Evolutionary conservation across 2,797 vertebrate genomes (phyloP).

Genomic region (Tadarida brasiliensis): DNA sequence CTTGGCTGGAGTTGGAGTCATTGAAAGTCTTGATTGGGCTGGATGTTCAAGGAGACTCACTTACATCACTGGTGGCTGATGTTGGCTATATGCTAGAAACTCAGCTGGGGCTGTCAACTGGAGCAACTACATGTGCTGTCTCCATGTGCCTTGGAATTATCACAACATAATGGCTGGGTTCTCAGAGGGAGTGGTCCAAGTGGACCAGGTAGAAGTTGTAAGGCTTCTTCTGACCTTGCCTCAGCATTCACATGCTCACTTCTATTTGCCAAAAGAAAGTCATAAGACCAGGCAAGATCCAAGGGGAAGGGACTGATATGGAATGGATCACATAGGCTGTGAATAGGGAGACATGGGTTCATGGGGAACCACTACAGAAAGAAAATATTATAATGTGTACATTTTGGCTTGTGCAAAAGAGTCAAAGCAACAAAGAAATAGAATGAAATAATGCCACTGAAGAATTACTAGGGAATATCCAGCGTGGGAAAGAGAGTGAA

Average conservation of each 20-base stretch:
- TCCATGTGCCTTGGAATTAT: neutral
- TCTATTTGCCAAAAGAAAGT: neutral
- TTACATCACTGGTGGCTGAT: neutral
- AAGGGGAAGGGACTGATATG: neutral
- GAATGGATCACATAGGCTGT: neutral
- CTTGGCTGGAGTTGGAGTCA: neutral
- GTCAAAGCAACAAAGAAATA: constrained; percentile 5
- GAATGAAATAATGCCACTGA: constrained; percentile 32
- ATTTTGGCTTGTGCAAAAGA: neutral
- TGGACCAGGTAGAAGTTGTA: neutral
- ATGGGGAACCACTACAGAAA: neutral
- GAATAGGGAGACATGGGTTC: neutral
- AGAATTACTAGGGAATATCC: constrained; percentile 6
- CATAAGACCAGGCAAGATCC: neutral
- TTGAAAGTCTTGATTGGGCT: neutral
- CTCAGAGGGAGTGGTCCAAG: neutral
- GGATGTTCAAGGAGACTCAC: neutral
- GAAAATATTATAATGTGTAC: neutral
- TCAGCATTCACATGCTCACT: neutral
- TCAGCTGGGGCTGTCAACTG: no score
- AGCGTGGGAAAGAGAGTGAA: neutral
- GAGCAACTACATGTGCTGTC: neutral
- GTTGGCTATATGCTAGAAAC: neutral
- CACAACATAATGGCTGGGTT: neutral
- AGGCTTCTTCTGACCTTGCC: neutral